Evolutionary conservation across 2,888 invertebrate genomes (phyloP), one percentile per base, ranked within the genome.

Genomic region (Serrognathus titanus): DNA sequence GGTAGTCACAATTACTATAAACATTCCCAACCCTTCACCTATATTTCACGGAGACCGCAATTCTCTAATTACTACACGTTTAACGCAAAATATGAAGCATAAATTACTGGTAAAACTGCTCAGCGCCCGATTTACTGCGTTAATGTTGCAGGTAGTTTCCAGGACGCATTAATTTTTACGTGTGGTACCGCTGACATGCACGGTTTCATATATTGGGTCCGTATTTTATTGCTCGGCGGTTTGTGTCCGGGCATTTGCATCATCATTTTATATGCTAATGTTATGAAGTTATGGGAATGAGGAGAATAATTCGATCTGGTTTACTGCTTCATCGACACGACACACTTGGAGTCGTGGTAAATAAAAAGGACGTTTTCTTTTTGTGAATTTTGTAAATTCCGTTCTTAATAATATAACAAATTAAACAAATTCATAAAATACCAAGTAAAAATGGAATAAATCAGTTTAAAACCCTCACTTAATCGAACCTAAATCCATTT

Each of bases 21-120:
- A 71, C 71, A 71, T 68, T 70, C 69, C 70, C 69, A 66, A 66
- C 70, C 71, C 68, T 70, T 73, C 69, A 69, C 71, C 72, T 71
- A 51, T 50, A 53, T 51, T 56, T 55, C 54, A 49, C 54, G 12
- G 41, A 71, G 70, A 75, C 78, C 77, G 71, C 78, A 76, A 75
- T 77, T 76, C 77, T 76, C 76, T 76, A 77, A 78, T 78, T 77
- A 77, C 78, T 70, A 70, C 73, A 75, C 73, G 75, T 76, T 78
- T 75, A 76, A 73, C 71, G 69, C 74, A 71, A 78, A 77, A 77
- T 77, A 78, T 78, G 76, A 77, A 73, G 69, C 76, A 77, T 78
- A 76, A 76, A 77, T 77, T 75, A 74, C 73, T 64, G 66, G 66
- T 70, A 69, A 73, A 72, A 75, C 73, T 74, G 75, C 74, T 73